A percentile compares a stretch with the other conserved stretches of the same genome.
These are phyloP conservation scores for Leptocoma aspasia DNA, from an alignment of 2,113 vertebrate genomes.

Conservation along the genomic window DNA sequence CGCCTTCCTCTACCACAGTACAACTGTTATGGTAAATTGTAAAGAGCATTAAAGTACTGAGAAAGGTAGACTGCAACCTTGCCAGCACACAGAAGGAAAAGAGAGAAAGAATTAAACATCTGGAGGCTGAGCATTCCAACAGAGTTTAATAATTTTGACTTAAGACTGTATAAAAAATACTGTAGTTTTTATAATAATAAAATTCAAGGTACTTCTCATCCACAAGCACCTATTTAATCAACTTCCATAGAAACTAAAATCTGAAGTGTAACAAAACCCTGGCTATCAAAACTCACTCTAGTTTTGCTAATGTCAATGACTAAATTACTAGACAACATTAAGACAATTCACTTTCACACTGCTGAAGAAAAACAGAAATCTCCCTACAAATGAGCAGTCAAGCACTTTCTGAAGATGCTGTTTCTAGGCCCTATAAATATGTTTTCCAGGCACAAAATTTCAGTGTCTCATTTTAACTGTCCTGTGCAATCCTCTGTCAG, in stretches of 20 bases:
- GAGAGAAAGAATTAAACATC: not conserved
- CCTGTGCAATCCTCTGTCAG: not conserved
- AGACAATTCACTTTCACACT: not conserved
- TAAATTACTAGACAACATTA: not conserved
- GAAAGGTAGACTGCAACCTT: not conserved
- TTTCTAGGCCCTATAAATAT: not conserved
- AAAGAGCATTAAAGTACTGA: not conserved
- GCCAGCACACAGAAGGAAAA: not conserved
- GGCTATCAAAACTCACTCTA: not conserved
- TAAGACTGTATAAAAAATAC: not conserved
- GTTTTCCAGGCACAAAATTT: not conserved
- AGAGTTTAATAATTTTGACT: not conserved
- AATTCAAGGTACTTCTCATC: not conserved
- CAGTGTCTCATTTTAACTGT: not conserved
- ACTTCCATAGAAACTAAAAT: not conserved
- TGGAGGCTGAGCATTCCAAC: not conserved
- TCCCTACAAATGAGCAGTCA: not conserved
- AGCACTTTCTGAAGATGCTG: not conserved
- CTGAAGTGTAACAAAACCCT: not conserved
- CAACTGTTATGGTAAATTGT: rapidly evolving
- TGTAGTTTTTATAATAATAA: not conserved
- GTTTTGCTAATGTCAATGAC: not conserved
- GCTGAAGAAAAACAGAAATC: not conserved
- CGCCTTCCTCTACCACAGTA: not conserved
- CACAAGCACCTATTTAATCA: not conserved